Evolutionary conservation across 2,113 vertebrate genomes (phyloP).

Genomic region (Noctilio leporinus): DNA sequence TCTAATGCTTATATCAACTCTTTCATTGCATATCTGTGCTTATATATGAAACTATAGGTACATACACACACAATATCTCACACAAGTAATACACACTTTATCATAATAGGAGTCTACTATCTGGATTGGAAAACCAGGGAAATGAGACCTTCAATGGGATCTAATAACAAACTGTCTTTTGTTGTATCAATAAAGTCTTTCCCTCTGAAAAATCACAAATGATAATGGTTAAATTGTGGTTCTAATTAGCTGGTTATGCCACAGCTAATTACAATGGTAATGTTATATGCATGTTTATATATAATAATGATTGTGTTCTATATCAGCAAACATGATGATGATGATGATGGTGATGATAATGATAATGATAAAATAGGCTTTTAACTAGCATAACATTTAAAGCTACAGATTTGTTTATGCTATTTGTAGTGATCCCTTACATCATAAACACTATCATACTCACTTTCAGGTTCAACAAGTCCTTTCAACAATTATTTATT

Average conservation of each 20-base stretch:
- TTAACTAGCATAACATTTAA: background rate
- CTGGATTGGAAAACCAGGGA: background rate
- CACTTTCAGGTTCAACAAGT: background rate
- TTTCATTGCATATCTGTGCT: background rate
- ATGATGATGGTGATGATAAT: background rate
- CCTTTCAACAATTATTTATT: background rate
- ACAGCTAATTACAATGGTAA: background rate
- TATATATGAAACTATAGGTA: background rate
- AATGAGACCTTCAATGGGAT: background rate
- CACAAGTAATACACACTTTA: background rate
- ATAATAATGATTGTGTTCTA: background rate
- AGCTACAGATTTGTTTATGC: background rate
- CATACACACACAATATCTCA: background rate
- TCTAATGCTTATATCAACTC: background rate
- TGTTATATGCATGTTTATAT: background rate
- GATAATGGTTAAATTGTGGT: background rate
- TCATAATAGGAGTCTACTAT: background rate
- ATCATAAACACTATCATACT: background rate
- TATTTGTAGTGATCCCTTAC: background rate
- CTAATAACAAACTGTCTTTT: background rate
- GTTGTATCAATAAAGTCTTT: background rate
- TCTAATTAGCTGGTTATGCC: background rate
- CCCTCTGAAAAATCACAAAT: background rate
- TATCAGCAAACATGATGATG: background rate
- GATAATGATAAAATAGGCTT: background rate